A percentile compares a stretch with the other conserved stretches of the same genome.
These are phyloP conservation scores for Microvelia longipes DNA, from an alignment of 1,140 invertebrate species.

Conservation along the genomic window DNA sequence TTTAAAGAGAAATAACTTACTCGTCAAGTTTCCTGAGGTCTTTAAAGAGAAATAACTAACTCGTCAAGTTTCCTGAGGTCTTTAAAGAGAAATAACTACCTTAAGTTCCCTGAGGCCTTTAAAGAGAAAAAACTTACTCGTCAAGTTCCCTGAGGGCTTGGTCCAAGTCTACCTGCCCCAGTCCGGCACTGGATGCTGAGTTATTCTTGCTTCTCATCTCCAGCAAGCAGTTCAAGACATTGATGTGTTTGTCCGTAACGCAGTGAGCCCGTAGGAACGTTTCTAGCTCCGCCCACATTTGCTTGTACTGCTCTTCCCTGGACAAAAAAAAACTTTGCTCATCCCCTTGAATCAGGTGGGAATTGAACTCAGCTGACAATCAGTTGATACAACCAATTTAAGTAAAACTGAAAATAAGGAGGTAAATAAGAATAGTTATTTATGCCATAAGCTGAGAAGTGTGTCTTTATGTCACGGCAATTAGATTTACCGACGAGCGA, in stretches of 20 bases:
- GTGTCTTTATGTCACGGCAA: too few species aligned
- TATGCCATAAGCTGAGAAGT: too few species aligned
- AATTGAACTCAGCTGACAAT: not conserved
- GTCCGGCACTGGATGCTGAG: conserved; percentile 17
- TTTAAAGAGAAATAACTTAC: too few species aligned
- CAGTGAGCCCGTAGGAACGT: conserved; percentile 61
- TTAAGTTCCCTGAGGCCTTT: too few species aligned
- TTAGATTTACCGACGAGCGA: too few species aligned
- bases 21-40: too few species aligned
- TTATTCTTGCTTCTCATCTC: conserved; percentile 49
- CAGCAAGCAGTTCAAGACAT: conserved; percentile 65
- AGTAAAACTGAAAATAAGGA: not conserved
- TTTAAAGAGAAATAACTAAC: too few species aligned
- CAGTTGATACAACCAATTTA: too few species aligned
- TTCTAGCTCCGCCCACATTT: conserved; percentile 81
- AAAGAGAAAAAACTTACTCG: conserved; percentile 29
- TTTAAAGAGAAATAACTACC: too few species aligned
- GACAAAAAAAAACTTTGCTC: conserved; percentile 3
- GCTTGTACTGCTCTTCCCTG: conserved; percentile 74
- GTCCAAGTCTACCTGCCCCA: conserved; percentile 41
- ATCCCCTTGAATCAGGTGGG: not conserved
- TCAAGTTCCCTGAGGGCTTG: conserved; percentile 41
- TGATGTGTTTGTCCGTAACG: conserved; percentile 49
- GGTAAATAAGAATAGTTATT: too few species aligned
- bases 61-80: too few species aligned